Base-by-base conservation (phyloP, 37 sponge, comb jelly and placozoan genomes). In the Crambe crambe region DNA sequence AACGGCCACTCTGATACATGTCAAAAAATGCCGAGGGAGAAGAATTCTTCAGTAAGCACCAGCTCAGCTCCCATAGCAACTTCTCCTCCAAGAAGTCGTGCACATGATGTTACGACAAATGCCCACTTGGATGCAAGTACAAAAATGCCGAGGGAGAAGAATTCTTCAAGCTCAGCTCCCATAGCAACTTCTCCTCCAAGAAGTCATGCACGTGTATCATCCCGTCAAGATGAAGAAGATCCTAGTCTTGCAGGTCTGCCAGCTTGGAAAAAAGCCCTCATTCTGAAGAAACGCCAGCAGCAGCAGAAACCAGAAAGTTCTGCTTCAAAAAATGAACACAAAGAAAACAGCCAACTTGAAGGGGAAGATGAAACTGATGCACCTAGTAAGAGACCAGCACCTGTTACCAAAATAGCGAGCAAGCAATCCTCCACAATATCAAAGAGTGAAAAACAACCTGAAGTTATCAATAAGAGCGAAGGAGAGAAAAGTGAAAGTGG, bases 221-320 rank as follows among this genome's bases (percentile, higher is more conserved):
- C 37, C 32, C 18, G 21, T 35, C 68, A 42, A 5, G 79, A 78
- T 78, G 68, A 51, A 20, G 80, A 70, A 3, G 80, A 70, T 70
- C 40, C 71, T 34, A 37, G 51, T 2, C 41, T 82, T 25, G 74
- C 72, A 40, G 41, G 38, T 23, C 38, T 89, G 60, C 90, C 90
- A 26, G 71, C 85, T 29, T 89, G 90, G 90, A 83, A 83, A 79
- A 79, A 72, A 39, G 85, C 72, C 25, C 61, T 89, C 21, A 62
- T 89, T 3, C 25, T 79, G 38, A 61, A 75, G 37, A 70, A 70
- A 37, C 37, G 43, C 21, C 43, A 1, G 10, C 8, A 6, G 32
- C 67, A 66, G 42, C 51, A 64, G 8, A 43, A 72, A 42, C 44
- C 2, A 23, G 25, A 17, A 56, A 27, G 2, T 26, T 34, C 25